A percentile compares a stretch with the other conserved stretches of the same genome.
Conservation (phyloP, 2,113 vertebrate species). For the Tupaia chinensis region DNA sequence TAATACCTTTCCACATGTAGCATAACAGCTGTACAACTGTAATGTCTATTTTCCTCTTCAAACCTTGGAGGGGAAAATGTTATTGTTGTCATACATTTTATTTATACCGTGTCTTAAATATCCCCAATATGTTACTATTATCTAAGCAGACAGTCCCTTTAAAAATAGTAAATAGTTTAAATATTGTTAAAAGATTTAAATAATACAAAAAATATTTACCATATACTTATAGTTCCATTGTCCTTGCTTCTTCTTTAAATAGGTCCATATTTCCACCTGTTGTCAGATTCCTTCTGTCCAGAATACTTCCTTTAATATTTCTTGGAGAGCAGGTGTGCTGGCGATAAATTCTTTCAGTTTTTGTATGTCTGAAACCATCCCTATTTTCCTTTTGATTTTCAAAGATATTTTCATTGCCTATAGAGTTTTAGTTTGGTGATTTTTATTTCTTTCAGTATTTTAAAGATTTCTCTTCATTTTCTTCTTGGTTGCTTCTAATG, state of each 20-base stretch:
- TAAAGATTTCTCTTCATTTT: neutral
- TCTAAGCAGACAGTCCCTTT: neutral
- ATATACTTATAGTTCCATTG: rapidly evolving
- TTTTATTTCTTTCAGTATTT: neutral
- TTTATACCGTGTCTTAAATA: neutral
- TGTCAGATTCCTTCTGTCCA: neutral
- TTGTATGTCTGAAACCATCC: neutral
- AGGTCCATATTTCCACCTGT: rapidly evolving
- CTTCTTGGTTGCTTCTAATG: neutral
- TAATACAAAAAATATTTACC: neutral
- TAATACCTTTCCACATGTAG: rapidly evolving
- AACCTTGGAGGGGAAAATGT: neutral
- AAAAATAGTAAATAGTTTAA: neutral
- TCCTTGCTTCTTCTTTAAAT: rapidly evolving
- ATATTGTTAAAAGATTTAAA: neutral
- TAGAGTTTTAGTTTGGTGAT: neutral
- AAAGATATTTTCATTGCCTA: neutral
- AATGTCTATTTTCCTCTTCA: rapidly evolving
- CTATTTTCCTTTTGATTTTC: neutral
- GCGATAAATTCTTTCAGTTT: neutral
- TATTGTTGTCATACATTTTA: neutral
- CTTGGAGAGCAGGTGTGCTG: neutral
- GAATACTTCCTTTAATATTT: rapidly evolving
- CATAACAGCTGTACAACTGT: rapidly evolving
- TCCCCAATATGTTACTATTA: neutral